These are phyloP conservation scores for Telmatherina bonti DNA, from an alignment of 2,797 vertebrate genomes.

Conservation along the genomic window DNA sequence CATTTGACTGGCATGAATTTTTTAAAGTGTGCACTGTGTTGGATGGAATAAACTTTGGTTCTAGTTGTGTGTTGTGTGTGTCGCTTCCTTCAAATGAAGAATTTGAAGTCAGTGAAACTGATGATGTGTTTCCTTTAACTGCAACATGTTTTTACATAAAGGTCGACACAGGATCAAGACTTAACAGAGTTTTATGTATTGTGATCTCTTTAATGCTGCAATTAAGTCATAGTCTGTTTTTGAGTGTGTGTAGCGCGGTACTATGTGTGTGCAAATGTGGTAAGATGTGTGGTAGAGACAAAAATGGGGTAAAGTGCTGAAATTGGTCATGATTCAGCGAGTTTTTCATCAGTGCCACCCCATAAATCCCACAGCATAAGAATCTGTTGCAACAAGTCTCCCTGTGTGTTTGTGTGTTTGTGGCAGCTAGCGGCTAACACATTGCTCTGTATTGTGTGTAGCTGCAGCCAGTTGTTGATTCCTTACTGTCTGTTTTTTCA, in stretches of 20 bases:
- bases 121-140: slow-evolving; percentile 9
- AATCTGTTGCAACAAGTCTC: slow-evolving; percentile 15
- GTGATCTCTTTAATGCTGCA: slow-evolving; percentile 17
- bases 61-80: background rate
- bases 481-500: slow-evolving; percentile 30
- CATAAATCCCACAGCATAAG: slow-evolving; percentile 54
- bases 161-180: slow-evolving; percentile 9
- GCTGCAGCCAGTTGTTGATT: slow-evolving; percentile 14
- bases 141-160: slow-evolving; percentile 15
- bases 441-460: background rate
- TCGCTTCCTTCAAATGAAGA: background rate
- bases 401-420: slow-evolving; percentile 10
- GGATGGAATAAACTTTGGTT: slow-evolving; percentile 2
- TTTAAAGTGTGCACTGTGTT: background rate
- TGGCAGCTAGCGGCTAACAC: slow-evolving; percentile 16
- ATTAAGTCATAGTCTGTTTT: slow-evolving; percentile 20
- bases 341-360: slow-evolving; percentile 70
- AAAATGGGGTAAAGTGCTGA: slow-evolving; percentile 45
- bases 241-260: slow-evolving; percentile 8
- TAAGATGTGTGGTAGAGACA: slow-evolving; percentile 12
- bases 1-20: slow-evolving; percentile 8
- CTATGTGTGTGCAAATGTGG: slow-evolving; percentile 9
- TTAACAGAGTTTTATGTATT: slow-evolving; percentile 30
- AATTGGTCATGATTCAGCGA: slow-evolving; percentile 69
- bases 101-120: background rate